A percentile compares a stretch with the other conserved stretches of the same genome.
Evolutionary conservation across 1,140 invertebrate species (phyloP).

Genomic region (Ctenoplectra terminalis): DNA sequence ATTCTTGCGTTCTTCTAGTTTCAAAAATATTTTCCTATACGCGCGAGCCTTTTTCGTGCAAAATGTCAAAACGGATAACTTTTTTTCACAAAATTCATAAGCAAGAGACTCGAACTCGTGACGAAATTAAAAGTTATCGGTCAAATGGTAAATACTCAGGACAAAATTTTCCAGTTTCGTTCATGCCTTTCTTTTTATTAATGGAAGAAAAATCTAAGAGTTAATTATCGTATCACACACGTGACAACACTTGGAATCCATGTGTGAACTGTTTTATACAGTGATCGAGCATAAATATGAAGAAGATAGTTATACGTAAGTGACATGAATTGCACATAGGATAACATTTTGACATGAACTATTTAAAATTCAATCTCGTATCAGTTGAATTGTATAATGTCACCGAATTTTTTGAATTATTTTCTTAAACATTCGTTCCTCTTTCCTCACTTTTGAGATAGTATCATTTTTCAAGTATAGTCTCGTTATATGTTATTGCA

Average conservation of each 20-base stretch:
- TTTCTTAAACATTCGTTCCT: too few species aligned
- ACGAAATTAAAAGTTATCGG: not conserved
- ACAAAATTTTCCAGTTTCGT: too few species aligned
- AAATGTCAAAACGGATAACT: not conserved
- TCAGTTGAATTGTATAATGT: not conserved
- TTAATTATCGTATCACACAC: slow-evolving; percentile 1
- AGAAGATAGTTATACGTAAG: not conserved
- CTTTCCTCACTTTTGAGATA: not conserved
- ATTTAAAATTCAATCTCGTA: not conserved
- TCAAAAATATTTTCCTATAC: not conserved
- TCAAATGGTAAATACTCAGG: not conserved
- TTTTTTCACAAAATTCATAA: not conserved
- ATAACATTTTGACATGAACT: not conserved
- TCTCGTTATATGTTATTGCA: too few species aligned
- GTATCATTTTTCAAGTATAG: too few species aligned
- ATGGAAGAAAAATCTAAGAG: not conserved
- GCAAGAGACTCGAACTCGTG: too few species aligned
- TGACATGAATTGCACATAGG: not conserved
- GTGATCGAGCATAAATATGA: not conserved
- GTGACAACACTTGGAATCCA: not conserved
- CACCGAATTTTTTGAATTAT: not conserved
- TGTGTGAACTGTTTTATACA: not conserved
- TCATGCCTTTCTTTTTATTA: not conserved
- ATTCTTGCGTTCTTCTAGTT: not conserved
- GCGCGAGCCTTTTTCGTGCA: not conserved